Conservation (phyloP, 2,113 vertebrate species). For the Gopherus flavomarginatus region DNA sequence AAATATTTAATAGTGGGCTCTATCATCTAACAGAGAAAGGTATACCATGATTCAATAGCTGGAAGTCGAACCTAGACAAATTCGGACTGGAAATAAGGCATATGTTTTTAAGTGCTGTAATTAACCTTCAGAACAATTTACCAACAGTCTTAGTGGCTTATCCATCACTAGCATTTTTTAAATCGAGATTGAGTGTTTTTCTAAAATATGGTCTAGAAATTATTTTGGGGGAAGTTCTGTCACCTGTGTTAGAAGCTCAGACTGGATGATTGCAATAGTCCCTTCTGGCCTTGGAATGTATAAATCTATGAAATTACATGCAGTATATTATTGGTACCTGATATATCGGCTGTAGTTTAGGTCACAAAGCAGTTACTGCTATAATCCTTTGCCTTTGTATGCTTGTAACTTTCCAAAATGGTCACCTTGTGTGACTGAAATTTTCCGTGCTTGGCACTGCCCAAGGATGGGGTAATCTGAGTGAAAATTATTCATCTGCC, state of each 20-base stretch:
- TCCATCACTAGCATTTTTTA: neutral
- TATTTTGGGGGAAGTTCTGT: neutral
- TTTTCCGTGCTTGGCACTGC: too few relatives aligned
- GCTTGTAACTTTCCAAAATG: neutral
- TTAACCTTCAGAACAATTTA: neutral
- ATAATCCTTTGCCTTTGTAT: neutral
- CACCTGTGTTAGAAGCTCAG: neutral
- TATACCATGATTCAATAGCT: neutral
- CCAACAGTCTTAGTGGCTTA: neutral
- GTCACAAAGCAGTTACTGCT: neutral
- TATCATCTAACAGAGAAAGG: neutral
- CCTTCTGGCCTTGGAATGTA: neutral
- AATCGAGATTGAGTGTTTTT: neutral
- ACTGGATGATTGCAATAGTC: neutral
- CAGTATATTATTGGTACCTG: accelerated
- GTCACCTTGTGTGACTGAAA: too few relatives aligned
- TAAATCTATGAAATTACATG: neutral
- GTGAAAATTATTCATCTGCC: too few relatives aligned
- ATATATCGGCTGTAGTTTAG: neutral
- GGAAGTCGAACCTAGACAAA: neutral
- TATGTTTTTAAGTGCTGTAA: neutral
- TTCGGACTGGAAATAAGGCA: neutral
- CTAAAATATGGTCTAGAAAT: neutral
- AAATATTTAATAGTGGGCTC: neutral
- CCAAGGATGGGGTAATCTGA: too few relatives aligned